These are phyloP conservation scores for Latrodectus hesperus DNA, from an alignment of 2,888 invertebrate genomes.

Conservation along the genomic window DNA sequence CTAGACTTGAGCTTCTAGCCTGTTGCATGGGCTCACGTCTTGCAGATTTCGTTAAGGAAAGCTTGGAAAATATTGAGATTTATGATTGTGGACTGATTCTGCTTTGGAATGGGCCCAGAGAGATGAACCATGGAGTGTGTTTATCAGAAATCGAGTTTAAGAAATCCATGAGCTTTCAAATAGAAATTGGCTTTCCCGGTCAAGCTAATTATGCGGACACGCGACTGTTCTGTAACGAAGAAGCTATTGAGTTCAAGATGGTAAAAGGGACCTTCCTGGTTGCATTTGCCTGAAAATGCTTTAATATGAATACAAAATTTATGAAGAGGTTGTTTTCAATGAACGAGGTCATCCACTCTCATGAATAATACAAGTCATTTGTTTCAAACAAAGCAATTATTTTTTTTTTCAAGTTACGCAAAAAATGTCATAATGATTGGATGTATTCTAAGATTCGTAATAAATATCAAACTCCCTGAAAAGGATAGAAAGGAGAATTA, in stretches of 20 bases:
- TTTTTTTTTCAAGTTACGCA: not conserved
- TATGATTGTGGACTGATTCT: constrained; percentile 1
- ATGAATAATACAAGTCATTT: not conserved
- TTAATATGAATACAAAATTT: not conserved
- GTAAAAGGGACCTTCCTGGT: not conserved
- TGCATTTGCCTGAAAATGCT: not conserved
- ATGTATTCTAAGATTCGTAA: not conserved
- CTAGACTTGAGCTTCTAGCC: not conserved
- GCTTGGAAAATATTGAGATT: not conserved
- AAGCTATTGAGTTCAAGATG: not conserved
- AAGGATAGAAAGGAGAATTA: not conserved
- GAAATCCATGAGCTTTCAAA: not conserved
- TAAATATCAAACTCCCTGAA: not conserved
- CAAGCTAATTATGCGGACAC: too few relatives aligned
- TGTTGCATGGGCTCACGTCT: constrained; percentile 1
- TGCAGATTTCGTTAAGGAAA: constrained; percentile 4
- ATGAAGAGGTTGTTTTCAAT: not conserved
- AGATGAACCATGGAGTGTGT: constrained; percentile 4
- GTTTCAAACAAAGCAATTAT: not conserved
- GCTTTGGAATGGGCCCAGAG: not conserved
- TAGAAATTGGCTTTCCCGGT: too few relatives aligned
- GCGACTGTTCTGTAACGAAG: too few relatives aligned
- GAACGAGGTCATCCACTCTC: not conserved
- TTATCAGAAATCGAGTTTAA: constrained; percentile 1
- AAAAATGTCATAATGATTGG: not conserved